Conservation (phyloP, 2,888 invertebrate genomes). For the Ptilodon capucinus region DNA sequence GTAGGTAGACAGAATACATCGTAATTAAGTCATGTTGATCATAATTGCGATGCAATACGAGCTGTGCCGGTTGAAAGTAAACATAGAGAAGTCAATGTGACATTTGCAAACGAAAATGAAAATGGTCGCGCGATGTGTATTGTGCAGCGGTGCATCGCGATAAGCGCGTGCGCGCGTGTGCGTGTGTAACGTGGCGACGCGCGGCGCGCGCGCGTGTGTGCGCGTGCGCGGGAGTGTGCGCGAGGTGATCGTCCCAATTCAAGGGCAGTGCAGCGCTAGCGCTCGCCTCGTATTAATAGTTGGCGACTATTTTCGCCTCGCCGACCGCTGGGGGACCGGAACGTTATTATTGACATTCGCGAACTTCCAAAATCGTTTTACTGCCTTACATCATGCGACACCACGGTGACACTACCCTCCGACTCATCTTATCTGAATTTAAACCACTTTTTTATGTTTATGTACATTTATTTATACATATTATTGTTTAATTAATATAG, state of each 20-base stretch:
- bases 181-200: conserved; percentile 35
- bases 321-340: conserved; percentile 70
- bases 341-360: conserved; percentile 81
- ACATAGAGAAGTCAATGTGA: conserved; percentile 55
- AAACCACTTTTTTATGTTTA: background rate
- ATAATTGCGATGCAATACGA: conserved; percentile 18
- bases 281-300: conserved; percentile 78
- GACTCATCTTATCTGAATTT: background rate
- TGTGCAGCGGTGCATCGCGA: conserved; percentile 70
- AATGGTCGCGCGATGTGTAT: conserved; percentile 66
- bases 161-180: conserved; percentile 41
- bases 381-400: conserved; percentile 52
- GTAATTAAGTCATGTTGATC: conserved; percentile 9
- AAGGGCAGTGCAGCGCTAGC: conserved; percentile 80
- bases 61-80: conserved; percentile 38
- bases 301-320: conserved; percentile 79
- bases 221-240: conserved; percentile 61
- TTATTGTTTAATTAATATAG: background rate
- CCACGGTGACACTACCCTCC: conserved; percentile 15
- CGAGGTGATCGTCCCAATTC: conserved; percentile 80
- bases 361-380: conserved; percentile 61
- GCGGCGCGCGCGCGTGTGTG: conserved; percentile 31
- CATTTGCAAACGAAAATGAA: conserved; percentile 74
- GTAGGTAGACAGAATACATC: conserved; percentile 10
- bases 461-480: background rate